Evolutionary conservation across 2,797 vertebrate species (phyloP).

Genomic region (Sebastes minor): DNA sequence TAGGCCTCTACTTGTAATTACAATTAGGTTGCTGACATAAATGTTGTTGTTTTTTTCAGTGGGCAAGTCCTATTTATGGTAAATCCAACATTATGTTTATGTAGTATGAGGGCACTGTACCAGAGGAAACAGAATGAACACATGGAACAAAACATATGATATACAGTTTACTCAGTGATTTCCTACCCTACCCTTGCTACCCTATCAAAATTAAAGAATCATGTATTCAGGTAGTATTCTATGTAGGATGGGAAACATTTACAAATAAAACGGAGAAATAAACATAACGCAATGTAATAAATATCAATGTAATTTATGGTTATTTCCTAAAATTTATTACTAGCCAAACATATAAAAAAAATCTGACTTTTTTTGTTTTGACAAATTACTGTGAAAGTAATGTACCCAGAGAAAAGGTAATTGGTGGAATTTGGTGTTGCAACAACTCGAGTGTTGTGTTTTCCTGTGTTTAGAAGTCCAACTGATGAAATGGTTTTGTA

Average conservation of each 20-base stretch:
- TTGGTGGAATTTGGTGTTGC: background rate
- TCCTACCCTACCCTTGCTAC: background rate
- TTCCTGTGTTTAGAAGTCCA: slow-evolving; percentile 13
- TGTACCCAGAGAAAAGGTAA: background rate
- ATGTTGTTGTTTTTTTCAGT: background rate
- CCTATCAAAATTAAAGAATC: background rate
- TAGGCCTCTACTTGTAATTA: slow-evolving; percentile 14
- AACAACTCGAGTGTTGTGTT: slow-evolving; percentile 6
- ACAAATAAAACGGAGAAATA: background rate
- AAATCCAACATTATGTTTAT: slow-evolving; percentile 21
- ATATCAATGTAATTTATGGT: background rate
- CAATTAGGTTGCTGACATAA: slow-evolving; percentile 21
- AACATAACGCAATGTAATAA: background rate
- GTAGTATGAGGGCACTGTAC: background rate
- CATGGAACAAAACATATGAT: background rate
- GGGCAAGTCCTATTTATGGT: slow-evolving; percentile 7
- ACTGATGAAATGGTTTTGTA: slow-evolving; percentile 5
- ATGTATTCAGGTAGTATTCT: background rate
- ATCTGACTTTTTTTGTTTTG: background rate
- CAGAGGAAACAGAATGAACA: background rate
- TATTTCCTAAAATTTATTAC: background rate
- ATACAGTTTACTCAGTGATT: background rate
- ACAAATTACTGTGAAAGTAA: background rate
- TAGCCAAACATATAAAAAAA: background rate
- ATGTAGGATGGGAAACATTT: background rate